Evolutionary conservation across 1,140 invertebrate genomes (phyloP).

Genomic region (Antheraea mylitta): DNA sequence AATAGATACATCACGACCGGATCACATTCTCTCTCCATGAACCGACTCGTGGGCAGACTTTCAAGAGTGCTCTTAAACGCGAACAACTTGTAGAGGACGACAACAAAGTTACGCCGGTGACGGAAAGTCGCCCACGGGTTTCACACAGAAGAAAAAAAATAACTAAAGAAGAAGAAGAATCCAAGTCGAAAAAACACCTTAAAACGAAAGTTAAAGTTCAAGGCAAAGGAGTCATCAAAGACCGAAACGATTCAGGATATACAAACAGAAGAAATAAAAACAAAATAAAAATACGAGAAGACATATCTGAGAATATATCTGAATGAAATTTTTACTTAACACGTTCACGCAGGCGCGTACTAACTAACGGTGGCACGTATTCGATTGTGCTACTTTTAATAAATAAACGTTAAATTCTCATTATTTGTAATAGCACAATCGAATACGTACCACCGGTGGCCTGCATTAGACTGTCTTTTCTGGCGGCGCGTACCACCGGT

Average conservation of each 20-base stretch:
- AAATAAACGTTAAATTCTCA: no score
- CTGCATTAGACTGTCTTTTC: no score
- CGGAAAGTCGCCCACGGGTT: conserved; percentile 21
- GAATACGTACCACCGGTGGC: no score
- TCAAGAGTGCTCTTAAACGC: conserved; percentile 65
- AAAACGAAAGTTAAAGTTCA: conserved; percentile 43
- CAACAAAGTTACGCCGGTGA: conserved; percentile 24
- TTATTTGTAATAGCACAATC: no score
- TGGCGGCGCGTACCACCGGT: no score
- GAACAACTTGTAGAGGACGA: conserved; percentile 42
- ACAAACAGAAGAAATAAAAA: conserved; percentile 45
- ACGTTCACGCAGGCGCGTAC: no score
- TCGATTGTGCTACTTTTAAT: no score
- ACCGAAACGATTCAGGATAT: conserved; percentile 55
- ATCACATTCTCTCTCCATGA: conserved; percentile 70
- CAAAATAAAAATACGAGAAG: conserved; percentile 60
- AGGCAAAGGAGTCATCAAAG: conserved; percentile 55
- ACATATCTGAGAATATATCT: conserved; percentile 62
- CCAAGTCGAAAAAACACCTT: conserved; percentile 40
- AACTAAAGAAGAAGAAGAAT: conserved; percentile 30
- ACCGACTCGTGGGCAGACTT: conserved; percentile 62
- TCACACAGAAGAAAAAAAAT: conserved; percentile 36
- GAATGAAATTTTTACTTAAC: conserved; percentile 26
- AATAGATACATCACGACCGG: conserved; percentile 67
- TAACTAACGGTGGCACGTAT: no score